Percentiles rank a stretch among this genome's conserved stretches.
These are phyloP conservation scores for Carassius auratus DNA, from an alignment of 2,113 vertebrate species.

Conservation along the genomic window DNA sequence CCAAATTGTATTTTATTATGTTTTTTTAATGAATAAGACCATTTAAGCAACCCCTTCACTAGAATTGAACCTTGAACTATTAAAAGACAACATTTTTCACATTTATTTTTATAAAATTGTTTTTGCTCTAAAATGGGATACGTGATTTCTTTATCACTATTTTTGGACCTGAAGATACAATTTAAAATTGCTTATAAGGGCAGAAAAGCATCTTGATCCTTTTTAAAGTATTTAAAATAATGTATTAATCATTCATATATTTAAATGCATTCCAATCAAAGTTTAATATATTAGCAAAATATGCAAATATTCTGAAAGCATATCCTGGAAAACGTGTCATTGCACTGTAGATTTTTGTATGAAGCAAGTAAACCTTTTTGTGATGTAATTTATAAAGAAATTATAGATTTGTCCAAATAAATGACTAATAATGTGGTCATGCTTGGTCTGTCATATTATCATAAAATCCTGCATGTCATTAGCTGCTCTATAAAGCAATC, in stretches of 20 bases:
- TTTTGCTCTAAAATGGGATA: background rate
- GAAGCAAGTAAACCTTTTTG: constrained; percentile 13
- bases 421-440: constrained; percentile 17
- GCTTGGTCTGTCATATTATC: constrained; percentile 1
- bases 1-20: background rate
- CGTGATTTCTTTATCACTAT: background rate
- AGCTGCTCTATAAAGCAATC: background rate
- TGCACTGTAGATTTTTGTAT: background rate
- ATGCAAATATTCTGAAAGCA: constrained; percentile 19
- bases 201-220: background rate
- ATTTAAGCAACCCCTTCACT: background rate
- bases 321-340: background rate
- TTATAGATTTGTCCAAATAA: background rate
- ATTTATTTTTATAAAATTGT: background rate
- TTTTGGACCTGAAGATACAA: too few species aligned
- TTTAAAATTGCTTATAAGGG: background rate
- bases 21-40: background rate
- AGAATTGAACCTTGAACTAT: background rate
- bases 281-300: constrained; percentile 64
- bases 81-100: background rate
- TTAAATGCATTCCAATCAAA: constrained; percentile 44
- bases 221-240: constrained; percentile 23
- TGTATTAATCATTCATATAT: constrained; percentile 34
- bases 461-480: background rate
- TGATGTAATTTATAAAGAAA: background rate